Evolutionary conservation across 2,888 invertebrate genomes (phyloP).

Genomic region (Oithona nana): DNA sequence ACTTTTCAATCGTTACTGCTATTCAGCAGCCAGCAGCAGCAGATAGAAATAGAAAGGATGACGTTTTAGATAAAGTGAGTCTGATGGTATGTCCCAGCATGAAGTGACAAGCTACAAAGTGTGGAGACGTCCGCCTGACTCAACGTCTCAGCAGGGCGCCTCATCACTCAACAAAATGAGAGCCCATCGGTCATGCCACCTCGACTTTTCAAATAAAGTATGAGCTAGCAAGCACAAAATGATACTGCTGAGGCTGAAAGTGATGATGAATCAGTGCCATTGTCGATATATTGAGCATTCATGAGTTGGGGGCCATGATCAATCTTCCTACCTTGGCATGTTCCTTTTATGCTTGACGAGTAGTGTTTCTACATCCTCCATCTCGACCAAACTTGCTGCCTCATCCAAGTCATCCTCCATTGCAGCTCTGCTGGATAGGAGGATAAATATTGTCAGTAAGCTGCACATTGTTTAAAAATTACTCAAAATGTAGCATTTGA

Average conservation of each 20-base stretch:
- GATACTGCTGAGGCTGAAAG: background rate
- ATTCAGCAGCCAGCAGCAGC: no score
- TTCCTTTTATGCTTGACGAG: background rate
- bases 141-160: background rate
- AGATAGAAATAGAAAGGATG: no score
- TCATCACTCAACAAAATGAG: background rate
- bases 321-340: background rate
- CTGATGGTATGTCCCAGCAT: background rate
- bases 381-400: no score
- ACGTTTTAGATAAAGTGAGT: background rate
- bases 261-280: background rate
- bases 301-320: background rate
- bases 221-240: background rate
- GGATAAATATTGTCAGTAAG: no score
- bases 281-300: background rate
- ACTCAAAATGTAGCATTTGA: no score
- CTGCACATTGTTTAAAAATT: no score
- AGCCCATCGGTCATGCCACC: background rate
- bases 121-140: background rate
- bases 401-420: conserved; percentile 1
- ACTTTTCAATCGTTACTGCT: no score
- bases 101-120: background rate
- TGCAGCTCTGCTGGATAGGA: no score
- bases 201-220: background rate
- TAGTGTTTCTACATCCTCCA: no score